phyloP scores from a whole-genome alignment of 2,797 vertebrate species.

The Ambastaia sidthimunki region DNA sequence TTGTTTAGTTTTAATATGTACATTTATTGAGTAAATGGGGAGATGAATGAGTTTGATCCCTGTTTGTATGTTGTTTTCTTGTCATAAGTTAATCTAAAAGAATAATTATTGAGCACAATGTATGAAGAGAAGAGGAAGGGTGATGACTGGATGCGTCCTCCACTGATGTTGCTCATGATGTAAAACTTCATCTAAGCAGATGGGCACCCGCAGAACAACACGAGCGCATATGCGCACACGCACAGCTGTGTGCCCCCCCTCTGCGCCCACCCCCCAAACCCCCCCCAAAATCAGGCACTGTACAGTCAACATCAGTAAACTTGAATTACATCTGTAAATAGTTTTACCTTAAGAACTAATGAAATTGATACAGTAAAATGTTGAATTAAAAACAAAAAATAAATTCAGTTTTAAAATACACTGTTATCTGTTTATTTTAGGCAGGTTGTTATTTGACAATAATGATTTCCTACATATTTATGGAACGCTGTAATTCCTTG shows the following conservation, averaged over 20 bases:
- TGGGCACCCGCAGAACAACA: constrained; percentile 62
- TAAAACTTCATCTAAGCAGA: constrained; percentile 51
- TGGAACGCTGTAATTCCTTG: constrained; percentile 18
- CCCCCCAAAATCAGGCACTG: constrained; percentile 76
- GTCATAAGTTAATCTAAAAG: constrained; percentile 56
- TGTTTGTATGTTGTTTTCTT: constrained; percentile 56
- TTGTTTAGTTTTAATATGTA: constrained; percentile 61
- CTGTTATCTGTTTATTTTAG: constrained; percentile 39
- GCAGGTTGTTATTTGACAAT: constrained; percentile 6
- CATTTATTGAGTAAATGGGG: constrained; percentile 58
- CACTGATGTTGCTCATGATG: constrained; percentile 73
- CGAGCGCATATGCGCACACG: background rate
- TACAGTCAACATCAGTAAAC: constrained; percentile 76
- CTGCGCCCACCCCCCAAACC: no score
- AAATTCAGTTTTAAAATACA: constrained; percentile 75
- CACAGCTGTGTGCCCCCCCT: background rate
- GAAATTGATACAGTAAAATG: constrained; percentile 71
- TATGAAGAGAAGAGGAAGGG: constrained; percentile 81
- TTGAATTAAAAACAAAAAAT: constrained; percentile 72
- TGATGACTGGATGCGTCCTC: constrained; percentile 75
- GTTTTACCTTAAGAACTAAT: constrained; percentile 75
- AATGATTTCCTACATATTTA: background rate
- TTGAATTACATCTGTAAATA: constrained; percentile 81
- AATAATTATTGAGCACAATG: constrained; percentile 67
- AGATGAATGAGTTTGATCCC: constrained; percentile 69